These are phyloP conservation scores for Enhydra lutris DNA, from an alignment of 2,113 vertebrate species.

Conservation along the genomic window DNA sequence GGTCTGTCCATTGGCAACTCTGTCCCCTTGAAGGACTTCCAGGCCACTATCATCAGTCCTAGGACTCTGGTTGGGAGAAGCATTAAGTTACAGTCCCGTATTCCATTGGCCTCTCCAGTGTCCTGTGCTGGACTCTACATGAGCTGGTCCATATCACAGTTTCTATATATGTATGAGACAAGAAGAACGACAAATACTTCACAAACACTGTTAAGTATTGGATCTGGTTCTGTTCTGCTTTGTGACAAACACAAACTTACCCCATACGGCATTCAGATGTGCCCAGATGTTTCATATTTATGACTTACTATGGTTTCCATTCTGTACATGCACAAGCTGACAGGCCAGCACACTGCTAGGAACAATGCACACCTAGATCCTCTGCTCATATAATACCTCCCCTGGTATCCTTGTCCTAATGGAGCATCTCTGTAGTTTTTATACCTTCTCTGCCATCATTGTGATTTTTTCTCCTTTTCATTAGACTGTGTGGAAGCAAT, in stretches of 20 bases:
- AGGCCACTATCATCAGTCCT: neutral
- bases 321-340: neutral
- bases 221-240: neutral
- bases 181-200: neutral
- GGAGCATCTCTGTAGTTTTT: neutral
- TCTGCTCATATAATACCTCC: neutral
- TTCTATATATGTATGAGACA: neutral
- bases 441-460: neutral
- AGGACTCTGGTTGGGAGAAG: neutral
- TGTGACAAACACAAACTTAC: neutral
- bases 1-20: too few relatives aligned
- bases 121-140: too few relatives aligned
- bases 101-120: neutral
- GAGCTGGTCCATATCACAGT: neutral
- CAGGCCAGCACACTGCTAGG: too few relatives aligned
- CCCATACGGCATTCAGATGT: neutral
- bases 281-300: neutral
- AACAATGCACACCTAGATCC: neutral
- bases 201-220: neutral
- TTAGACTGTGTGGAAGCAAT: too few relatives aligned
- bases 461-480: too few relatives aligned
- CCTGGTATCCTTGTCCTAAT: neutral
- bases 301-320: neutral
- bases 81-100: neutral
- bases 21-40: neutral